Conservation (phyloP, 2,113 vertebrate genomes). For the Xenopus laevis region DNA sequence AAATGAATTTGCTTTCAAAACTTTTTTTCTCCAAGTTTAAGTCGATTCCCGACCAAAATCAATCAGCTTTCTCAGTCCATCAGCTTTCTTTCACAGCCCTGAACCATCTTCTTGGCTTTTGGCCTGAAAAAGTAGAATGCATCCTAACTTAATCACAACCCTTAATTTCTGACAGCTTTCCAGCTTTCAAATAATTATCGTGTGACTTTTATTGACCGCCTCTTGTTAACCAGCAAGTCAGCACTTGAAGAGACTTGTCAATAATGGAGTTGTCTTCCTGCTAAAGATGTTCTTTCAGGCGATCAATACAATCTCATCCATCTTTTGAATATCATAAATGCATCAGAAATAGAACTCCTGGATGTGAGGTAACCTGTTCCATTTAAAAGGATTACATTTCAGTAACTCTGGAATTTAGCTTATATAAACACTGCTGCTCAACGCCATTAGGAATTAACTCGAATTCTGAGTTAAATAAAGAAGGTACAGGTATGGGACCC, state of each 20-base stretch:
- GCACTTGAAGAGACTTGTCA: constrained; percentile 40
- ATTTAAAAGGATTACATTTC: not conserved
- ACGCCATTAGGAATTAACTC: too few species aligned
- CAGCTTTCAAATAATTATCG: constrained; percentile 37
- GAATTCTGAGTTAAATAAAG: too few species aligned
- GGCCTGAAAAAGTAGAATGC: constrained; percentile 13
- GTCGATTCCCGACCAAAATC: not conserved
- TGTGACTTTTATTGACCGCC: constrained; percentile 33
- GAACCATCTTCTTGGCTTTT: not conserved
- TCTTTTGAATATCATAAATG: constrained; percentile 35
- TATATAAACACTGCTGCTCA: too few species aligned
- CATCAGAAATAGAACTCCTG: constrained; percentile 3
- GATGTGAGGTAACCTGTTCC: not conserved
- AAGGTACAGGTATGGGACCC: too few species aligned
- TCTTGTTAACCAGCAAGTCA: constrained; percentile 43
- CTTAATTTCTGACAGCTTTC: constrained; percentile 35
- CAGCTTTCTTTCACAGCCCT: not conserved
- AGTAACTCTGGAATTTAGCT: not conserved
- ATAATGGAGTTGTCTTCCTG: constrained; percentile 40
- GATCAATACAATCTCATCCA: constrained; percentile 39
- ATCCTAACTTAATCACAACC: constrained; percentile 28
- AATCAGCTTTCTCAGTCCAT: not conserved
- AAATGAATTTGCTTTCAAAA: not conserved
- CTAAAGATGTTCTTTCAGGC: constrained; percentile 37
- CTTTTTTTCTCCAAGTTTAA: not conserved